These are phyloP conservation scores for Meles meles DNA, from an alignment of 2,113 vertebrate species.

Conservation along the genomic window DNA sequence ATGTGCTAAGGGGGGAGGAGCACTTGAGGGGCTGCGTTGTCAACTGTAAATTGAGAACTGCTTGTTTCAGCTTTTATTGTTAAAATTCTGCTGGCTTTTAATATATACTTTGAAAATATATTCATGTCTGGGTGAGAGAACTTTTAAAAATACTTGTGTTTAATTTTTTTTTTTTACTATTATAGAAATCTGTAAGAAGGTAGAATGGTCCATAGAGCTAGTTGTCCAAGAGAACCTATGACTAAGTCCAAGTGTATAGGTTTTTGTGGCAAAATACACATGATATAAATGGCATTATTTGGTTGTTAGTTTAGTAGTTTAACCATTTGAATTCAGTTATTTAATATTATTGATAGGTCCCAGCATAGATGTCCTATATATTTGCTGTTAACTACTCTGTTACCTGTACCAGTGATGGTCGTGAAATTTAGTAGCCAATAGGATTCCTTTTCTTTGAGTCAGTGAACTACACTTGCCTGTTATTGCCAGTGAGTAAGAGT, in stretches of 20 bases:
- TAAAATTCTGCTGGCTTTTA: constrained; percentile 22
- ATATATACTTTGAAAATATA: constrained; percentile 33
- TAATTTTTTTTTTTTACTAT: neutral
- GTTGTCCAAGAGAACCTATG: neutral
- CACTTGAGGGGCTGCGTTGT: neutral
- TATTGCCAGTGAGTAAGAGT: neutral
- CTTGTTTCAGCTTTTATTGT: constrained; percentile 31
- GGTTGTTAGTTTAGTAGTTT: neutral
- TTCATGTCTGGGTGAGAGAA: constrained; percentile 14
- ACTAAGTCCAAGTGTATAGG: neutral
- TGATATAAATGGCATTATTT: neutral
- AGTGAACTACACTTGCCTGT: constrained; percentile 5
- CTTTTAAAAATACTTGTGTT: constrained; percentile 48
- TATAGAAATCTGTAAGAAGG: neutral
- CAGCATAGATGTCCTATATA: neutral
- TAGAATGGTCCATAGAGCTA: neutral
- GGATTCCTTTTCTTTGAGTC: constrained; percentile 45
- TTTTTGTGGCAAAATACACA: neutral
- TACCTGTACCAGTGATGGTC: neutral
- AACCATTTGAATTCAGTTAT: neutral
- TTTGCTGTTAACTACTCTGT: neutral
- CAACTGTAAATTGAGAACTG: constrained; percentile 25
- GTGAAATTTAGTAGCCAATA: neutral
- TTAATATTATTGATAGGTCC: neutral
- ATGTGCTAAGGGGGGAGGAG: neutral